Conservation (phyloP, 2,888 invertebrate species). For the Apodemia zela region DNA sequence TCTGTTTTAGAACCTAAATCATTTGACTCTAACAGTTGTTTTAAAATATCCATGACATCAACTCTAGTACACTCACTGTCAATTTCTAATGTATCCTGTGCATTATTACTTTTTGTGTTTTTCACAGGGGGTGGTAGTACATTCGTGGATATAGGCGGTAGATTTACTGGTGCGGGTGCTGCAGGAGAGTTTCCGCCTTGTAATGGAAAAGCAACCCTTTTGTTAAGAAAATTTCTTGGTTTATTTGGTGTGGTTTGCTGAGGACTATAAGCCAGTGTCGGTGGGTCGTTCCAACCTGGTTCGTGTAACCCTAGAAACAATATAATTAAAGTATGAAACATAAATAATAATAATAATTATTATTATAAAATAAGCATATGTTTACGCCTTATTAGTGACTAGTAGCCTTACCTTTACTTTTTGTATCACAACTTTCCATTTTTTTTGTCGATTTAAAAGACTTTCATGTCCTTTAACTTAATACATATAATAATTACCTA, state of each 20-base stretch:
- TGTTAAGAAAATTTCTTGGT: slow-evolving; percentile 72
- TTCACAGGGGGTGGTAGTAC: slow-evolving; percentile 29
- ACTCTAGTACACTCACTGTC: slow-evolving; percentile 51
- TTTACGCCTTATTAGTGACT: neutral
- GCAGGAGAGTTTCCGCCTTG: slow-evolving; percentile 44
- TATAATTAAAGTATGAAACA: slow-evolving; percentile 7
- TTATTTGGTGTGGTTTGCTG: slow-evolving; percentile 59
- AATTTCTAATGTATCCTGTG: slow-evolving; percentile 34
- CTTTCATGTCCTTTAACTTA: too few relatives aligned
- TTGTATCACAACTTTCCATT: slow-evolving; percentile 43
- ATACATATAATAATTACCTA: too few relatives aligned
- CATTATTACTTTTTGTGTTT: slow-evolving; percentile 23
- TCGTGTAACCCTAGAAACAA: slow-evolving; percentile 55
- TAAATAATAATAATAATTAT: too few relatives aligned
- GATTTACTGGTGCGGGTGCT: slow-evolving; percentile 37
- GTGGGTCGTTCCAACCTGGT: slow-evolving; percentile 82
- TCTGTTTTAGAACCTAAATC: slow-evolving; percentile 66
- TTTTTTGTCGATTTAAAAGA: neutral
- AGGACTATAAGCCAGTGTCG: slow-evolving; percentile 67
- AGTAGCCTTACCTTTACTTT: slow-evolving; percentile 41
- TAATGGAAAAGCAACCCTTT: slow-evolving; percentile 75
- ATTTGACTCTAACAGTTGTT: slow-evolving; percentile 50
- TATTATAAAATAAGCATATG: slow-evolving; percentile 10
- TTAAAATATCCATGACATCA: slow-evolving; percentile 57
- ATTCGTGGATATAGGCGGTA: slow-evolving; percentile 51